These are phyloP conservation scores for Meteorus colon DNA, from an alignment of 2,888 invertebrate species.

Conservation along the genomic window DNA sequence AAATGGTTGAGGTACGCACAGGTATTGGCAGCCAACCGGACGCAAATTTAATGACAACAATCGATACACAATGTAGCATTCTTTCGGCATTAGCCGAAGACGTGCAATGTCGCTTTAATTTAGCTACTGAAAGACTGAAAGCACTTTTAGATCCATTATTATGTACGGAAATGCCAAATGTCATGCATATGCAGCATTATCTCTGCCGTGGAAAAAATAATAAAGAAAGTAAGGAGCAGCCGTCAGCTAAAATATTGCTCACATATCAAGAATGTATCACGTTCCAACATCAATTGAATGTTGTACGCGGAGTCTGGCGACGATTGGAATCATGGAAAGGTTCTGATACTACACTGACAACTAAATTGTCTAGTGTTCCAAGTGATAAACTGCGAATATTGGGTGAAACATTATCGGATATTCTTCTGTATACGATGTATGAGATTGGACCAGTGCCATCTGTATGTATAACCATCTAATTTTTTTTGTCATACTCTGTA, in stretches of 20 bases:
- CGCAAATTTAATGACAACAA: constrained; percentile 64
- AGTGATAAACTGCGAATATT: constrained; percentile 89
- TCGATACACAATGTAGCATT: constrained; percentile 78
- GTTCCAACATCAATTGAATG: constrained; percentile 91
- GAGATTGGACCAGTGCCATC: constrained; percentile 75
- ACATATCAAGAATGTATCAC: constrained; percentile 87
- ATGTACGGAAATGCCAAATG: constrained; percentile 86
- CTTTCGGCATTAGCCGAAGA: constrained; percentile 84
- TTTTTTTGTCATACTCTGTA: not conserved
- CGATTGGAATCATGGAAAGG: constrained; percentile 79
- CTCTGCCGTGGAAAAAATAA: constrained; percentile 75
- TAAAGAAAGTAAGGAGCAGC: constrained; percentile 78
- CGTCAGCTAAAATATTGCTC: constrained; percentile 77
- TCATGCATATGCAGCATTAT: constrained; percentile 89
- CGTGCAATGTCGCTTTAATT: constrained; percentile 83
- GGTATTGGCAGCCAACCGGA: constrained; percentile 63
- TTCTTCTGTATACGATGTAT: constrained; percentile 83
- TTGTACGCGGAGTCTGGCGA: constrained; percentile 84
- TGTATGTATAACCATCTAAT: constrained; percentile 59
- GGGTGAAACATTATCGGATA: constrained; percentile 87
- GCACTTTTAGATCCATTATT: constrained; percentile 85
- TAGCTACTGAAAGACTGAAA: constrained; percentile 89
- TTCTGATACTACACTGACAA: constrained; percentile 70
- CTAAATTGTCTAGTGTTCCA: constrained; percentile 78
- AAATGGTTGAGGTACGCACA: constrained; percentile 63